Evolutionary conservation across 2,797 vertebrate species (phyloP).

Genomic region (Podargus strigoides): DNA sequence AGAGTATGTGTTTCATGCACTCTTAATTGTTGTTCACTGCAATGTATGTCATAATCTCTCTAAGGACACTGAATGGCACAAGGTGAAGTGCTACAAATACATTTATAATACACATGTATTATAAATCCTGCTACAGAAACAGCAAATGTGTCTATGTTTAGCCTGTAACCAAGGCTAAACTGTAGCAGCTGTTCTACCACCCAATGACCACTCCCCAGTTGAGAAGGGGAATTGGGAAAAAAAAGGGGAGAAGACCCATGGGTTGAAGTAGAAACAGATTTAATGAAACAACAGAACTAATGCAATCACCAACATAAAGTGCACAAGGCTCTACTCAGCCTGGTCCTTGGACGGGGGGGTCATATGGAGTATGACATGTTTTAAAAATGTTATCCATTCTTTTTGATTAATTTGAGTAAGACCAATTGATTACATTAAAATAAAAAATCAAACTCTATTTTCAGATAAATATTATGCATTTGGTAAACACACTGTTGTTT

Average conservation of each 20-base stretch:
- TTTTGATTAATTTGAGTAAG: background rate
- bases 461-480: background rate
- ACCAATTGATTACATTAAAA: background rate
- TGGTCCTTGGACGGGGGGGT: too few relatives aligned
- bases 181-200: too few relatives aligned
- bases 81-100: background rate
- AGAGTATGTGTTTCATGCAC: background rate
- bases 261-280: too few relatives aligned
- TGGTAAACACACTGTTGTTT: background rate
- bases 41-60: background rate
- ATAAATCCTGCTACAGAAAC: background rate
- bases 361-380: background rate
- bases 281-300: too few relatives aligned
- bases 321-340: too few relatives aligned
- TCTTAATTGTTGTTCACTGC: background rate
- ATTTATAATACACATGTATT: background rate
- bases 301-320: too few relatives aligned
- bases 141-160: too few relatives aligned
- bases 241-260: too few relatives aligned
- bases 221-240: too few relatives aligned
- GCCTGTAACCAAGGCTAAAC: too few relatives aligned
- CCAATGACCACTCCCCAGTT: too few relatives aligned
- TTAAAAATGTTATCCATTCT: background rate
- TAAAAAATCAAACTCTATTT: background rate
- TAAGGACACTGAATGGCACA: background rate